Evolutionary conservation across 37 sponge, comb jelly and placozoan species (phyloP).

Genomic region (Halisarca cf. caerulea): DNA sequence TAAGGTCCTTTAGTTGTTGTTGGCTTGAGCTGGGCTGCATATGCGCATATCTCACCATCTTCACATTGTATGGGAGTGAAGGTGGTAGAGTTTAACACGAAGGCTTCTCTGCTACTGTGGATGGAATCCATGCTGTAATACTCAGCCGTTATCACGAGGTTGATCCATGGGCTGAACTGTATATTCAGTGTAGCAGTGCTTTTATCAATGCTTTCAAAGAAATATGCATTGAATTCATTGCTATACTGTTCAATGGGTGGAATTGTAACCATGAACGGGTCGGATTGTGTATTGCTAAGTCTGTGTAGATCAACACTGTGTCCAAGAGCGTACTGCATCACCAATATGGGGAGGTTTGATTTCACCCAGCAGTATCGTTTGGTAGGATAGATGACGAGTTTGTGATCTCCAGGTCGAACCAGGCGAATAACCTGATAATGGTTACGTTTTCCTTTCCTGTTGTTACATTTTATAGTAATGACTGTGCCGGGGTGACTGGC

Average conservation of each 20-base stretch:
- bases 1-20: neutral
- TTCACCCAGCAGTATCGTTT: constrained; percentile 10
- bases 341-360: constrained; percentile 36
- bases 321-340: constrained; percentile 36
- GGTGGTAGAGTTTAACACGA: too few relatives aligned
- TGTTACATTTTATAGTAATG: constrained; percentile 26
- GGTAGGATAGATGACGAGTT: neutral
- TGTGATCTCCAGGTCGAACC: neutral
- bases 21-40: neutral
- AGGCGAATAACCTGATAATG: neutral
- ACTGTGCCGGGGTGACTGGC: constrained; percentile 7
- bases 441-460: neutral
- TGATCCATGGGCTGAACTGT: too few relatives aligned
- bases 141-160: too few relatives aligned
- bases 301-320: neutral
- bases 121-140: too few relatives aligned
- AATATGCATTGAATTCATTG: neutral
- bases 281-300: constrained; percentile 30
- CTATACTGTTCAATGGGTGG: neutral
- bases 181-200: too few relatives aligned
- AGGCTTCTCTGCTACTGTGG: too few relatives aligned
- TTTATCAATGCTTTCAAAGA: too few relatives aligned
- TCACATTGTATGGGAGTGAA: too few relatives aligned
- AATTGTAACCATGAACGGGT: constrained; percentile 2
- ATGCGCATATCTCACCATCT: too few relatives aligned